Base-by-base conservation (phyloP, 2,797 vertebrate species). In the Tapera naevia region DNA sequence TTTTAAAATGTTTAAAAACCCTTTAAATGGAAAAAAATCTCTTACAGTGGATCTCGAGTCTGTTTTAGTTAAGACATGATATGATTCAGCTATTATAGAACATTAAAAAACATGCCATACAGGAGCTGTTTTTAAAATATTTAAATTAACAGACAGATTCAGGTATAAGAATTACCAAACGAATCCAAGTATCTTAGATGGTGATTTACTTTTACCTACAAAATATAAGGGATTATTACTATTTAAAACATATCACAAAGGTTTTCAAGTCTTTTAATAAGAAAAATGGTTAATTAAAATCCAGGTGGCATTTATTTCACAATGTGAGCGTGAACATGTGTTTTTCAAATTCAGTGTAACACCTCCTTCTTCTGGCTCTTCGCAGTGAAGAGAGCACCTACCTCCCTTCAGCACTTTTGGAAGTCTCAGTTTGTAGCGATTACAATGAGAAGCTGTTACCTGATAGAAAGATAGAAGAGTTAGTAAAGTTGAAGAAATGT, bases 391-490 rank as follows among this genome's bases (percentile, higher is more conserved):
- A 53, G 85, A 91, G 75, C 10, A 3, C 33, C 58, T 62, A 73
- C 86, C 23, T 79, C 73, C 28, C 32, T 66, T 70, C 70, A 83
- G 70, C 70, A 83, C 13, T 86, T 93, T 86, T 86, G 56, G 67
- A 93, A 80, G 90, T 79, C 76, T 84, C 66, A 76, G n/a, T 94
- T 94, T 94, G 78, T 81, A 88, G 56, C 48, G 93, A 81, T 94
- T 90, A 88, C 0, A 32, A 79, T 62, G 71, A 90, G 70, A 73
- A 94, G 48, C 39, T 62, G 75, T 81, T 94, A 82, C 43, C 72
- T 79, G 76, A 78, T 17, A 78, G 41, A 65, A 90, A 67, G 76
- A 66, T 84, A 79, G 51, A 79, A 79, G 48, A 69, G 65, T 79
- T 73, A 61, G 43, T 61, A 53, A 35, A 86, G n/a, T 86, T 86